Percentiles rank a stretch among this genome's conserved stretches.
These are phyloP conservation scores for Agrochola macilenta DNA, from an alignment of 2,888 invertebrate species.

Conservation along the genomic window DNA sequence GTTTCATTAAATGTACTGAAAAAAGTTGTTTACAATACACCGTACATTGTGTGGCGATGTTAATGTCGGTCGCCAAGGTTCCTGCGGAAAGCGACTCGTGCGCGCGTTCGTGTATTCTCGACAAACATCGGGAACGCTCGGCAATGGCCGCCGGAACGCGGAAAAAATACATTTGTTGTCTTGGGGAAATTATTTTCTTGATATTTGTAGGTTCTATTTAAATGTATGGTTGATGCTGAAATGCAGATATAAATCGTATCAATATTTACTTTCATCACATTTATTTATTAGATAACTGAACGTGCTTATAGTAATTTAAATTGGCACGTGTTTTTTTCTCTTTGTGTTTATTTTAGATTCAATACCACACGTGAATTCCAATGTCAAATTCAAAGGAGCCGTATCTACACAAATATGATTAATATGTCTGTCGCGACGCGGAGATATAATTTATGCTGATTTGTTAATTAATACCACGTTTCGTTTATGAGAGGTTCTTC, in stretches of 20 bases:
- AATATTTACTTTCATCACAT: conserved; percentile 32
- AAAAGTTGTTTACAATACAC: conserved; percentile 68
- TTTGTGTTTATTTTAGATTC: conserved; percentile 43
- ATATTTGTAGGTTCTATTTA: conserved; percentile 16
- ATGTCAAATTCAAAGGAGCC: conserved; percentile 39
- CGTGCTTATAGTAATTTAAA: conserved; percentile 32
- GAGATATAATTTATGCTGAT: conserved; percentile 54
- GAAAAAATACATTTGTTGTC: conserved; percentile 48
- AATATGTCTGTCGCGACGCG: conserved; percentile 46
- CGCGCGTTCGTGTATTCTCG: conserved; percentile 63
- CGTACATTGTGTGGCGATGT: conserved; percentile 48
- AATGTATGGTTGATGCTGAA: not conserved
- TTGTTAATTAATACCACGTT: conserved; percentile 46
- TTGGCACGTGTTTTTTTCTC: conserved; percentile 53
- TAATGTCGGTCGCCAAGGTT: conserved; percentile 75
- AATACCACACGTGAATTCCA: conserved; percentile 62
- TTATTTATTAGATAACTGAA: conserved; percentile 16
- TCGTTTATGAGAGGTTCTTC: not conserved
- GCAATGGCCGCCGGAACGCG: conserved; percentile 43
- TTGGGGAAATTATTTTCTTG: conserved; percentile 46
- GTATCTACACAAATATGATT: conserved; percentile 44
- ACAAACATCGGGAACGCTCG: conserved; percentile 63
- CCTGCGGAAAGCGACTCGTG: conserved; percentile 63
- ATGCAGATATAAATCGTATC: conserved; percentile 13
- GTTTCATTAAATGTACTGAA: conserved; percentile 37